Evolutionary conservation across 2,888 invertebrate species (phyloP).

Genomic region (Loripinus fragilis): DNA sequence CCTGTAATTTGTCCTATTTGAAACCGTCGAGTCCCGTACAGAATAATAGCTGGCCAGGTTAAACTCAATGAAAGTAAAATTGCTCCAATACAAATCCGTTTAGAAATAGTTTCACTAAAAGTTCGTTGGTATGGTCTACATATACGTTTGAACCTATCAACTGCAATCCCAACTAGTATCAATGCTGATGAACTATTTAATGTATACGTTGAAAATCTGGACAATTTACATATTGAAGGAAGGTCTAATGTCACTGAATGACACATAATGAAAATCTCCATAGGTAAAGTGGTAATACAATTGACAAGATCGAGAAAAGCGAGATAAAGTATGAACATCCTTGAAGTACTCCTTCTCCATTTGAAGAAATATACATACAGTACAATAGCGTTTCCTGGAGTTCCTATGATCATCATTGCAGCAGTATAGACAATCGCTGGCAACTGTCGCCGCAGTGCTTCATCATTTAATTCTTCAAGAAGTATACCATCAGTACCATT

Average conservation of each 20-base stretch:
- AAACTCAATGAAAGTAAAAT: conserved; percentile 30
- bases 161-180: conserved; percentile 56
- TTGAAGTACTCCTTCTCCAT: conserved; percentile 51
- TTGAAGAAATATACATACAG: conserved; percentile 53
- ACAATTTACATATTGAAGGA: conserved; percentile 50
- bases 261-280: conserved; percentile 50
- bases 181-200: conserved; percentile 59
- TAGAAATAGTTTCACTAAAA: conserved; percentile 54
- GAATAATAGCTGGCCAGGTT: conserved; percentile 56
- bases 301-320: conserved; percentile 54
- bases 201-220: conserved; percentile 51
- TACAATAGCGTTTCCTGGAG: conserved; percentile 53
- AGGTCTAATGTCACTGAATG: conserved; percentile 43
- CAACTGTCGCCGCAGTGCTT: not conserved
- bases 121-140: conserved; percentile 54
- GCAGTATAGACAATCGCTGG: conserved; percentile 51
- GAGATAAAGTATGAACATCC: conserved; percentile 52
- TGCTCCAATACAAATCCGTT: conserved; percentile 43
- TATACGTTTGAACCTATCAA: conserved; percentile 60
- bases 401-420: conserved; percentile 52
- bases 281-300: conserved; percentile 54
- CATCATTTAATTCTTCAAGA: not conserved
- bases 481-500: not conserved
- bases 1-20: not conserved
- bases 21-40: conserved; percentile 58